These are phyloP conservation scores for Conus betulinus DNA, from an alignment of 1,140 invertebrate species.

Conservation along the genomic window DNA sequence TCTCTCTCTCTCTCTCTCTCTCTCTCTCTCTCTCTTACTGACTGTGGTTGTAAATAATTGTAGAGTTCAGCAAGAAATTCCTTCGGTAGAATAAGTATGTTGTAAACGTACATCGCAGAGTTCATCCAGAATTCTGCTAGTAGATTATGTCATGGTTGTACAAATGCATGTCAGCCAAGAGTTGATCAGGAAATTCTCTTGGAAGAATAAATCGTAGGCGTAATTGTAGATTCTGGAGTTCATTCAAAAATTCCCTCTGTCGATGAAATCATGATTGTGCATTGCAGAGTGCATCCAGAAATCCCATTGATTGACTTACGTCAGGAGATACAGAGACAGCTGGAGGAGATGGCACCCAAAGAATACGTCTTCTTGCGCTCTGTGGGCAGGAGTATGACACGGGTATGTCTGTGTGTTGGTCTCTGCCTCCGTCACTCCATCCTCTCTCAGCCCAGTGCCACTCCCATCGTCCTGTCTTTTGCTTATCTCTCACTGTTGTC, in stretches of 20 bases:
- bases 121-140: conserved; percentile 61
- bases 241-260: too few relatives aligned
- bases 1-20: too few relatives aligned
- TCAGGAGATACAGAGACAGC: conserved; percentile 70
- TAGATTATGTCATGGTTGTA: too few relatives aligned
- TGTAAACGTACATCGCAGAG: conserved; percentile 53
- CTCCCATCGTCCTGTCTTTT: too few relatives aligned
- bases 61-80: conserved; percentile 71
- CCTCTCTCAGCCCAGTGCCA: too few relatives aligned
- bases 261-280: not conserved
- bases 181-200: too few relatives aligned
- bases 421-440: too few relatives aligned
- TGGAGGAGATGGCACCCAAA: conserved; percentile 69
- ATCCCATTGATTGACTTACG: conserved; percentile 66
- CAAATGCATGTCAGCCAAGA: too few relatives aligned
- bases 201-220: too few relatives aligned
- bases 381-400: conserved; percentile 75
- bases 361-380: conserved; percentile 75
- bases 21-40: not conserved
- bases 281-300: conserved; percentile 70
- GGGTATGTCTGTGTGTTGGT: conserved; percentile 56
- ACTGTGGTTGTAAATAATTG: not conserved
- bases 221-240: too few relatives aligned
- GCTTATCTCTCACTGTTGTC: too few relatives aligned
- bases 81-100: conserved; percentile 50